Evolutionary conservation across 2,888 invertebrate genomes (phyloP).

Genomic region (Monochamus alternatus): DNA sequence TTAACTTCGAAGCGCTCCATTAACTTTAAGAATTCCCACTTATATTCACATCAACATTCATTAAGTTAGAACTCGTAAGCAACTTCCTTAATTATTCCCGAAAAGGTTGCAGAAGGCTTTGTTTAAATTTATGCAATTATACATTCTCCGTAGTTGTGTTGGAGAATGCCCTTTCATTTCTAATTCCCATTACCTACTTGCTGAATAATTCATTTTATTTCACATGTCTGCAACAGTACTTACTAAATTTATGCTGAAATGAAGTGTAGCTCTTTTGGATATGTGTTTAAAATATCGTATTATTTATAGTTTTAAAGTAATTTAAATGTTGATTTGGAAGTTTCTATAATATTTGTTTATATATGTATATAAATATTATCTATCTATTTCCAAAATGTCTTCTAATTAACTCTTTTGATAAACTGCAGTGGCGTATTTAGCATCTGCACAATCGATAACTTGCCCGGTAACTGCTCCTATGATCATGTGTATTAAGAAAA

Average conservation of each 20-base stretch:
- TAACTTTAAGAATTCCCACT: constrained; percentile 19
- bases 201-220: constrained; percentile 14
- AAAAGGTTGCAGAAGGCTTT: neutral
- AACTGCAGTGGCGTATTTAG: no score
- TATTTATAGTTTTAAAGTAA: neutral
- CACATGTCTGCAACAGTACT: neutral
- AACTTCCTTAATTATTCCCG: constrained; percentile 15
- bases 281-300: neutral
- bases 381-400: no score
- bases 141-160: neutral
- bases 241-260: neutral
- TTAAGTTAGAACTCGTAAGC: neutral
- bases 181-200: constrained; percentile 12
- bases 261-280: neutral
- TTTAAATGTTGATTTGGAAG: neutral
- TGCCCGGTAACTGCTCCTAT: no score
- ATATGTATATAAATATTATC: no score
- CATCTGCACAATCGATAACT: no score
- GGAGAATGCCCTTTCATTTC: neutral
- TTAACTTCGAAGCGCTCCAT: constrained; percentile 15
- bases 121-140: constrained; percentile 22
- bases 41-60: constrained; percentile 18
- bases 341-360: neutral
- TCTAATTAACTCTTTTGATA: no score
- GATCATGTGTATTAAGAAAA: no score